Evolutionary conservation across 2,888 invertebrate species (phyloP).

Genomic region (Scaptomyza reducta): DNA sequence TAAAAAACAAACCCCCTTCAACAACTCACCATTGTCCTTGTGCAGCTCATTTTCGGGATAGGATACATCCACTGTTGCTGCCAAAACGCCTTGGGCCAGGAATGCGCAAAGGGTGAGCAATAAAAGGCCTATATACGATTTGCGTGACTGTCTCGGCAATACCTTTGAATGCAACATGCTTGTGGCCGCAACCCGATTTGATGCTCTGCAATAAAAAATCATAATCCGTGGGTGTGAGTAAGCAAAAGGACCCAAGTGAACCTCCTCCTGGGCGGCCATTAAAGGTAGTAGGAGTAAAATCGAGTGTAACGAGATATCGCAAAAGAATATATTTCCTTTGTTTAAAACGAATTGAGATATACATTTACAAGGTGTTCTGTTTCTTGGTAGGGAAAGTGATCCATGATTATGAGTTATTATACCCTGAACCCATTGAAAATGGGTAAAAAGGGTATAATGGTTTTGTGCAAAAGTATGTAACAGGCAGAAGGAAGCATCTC

Average conservation of each 20-base stretch:
- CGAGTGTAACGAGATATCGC: too few species aligned
- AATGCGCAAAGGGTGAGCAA: constrained; percentile 65
- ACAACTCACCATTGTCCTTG: constrained; percentile 54
- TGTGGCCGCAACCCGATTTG: constrained; percentile 23
- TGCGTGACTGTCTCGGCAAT: constrained; percentile 35
- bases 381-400: too few species aligned
- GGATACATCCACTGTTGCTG: constrained; percentile 53
- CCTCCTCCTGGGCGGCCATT: not conserved
- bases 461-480: too few species aligned
- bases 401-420: too few species aligned
- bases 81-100: constrained; percentile 63
- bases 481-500: too few species aligned
- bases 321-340: too few species aligned
- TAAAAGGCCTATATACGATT: constrained; percentile 64
- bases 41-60: constrained; percentile 64
- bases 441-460: too few species aligned
- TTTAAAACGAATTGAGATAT: too few species aligned
- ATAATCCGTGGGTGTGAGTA: not conserved
- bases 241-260: not conserved
- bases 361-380: too few species aligned
- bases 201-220: constrained; percentile 31
- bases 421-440: too few species aligned
- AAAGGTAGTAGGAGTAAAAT: not conserved
- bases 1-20: too few species aligned
- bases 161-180: constrained; percentile 46